These are phyloP conservation scores for Spea multiplicata DNA, from an alignment of 2,113 vertebrate genomes.

Conservation along the genomic window DNA sequence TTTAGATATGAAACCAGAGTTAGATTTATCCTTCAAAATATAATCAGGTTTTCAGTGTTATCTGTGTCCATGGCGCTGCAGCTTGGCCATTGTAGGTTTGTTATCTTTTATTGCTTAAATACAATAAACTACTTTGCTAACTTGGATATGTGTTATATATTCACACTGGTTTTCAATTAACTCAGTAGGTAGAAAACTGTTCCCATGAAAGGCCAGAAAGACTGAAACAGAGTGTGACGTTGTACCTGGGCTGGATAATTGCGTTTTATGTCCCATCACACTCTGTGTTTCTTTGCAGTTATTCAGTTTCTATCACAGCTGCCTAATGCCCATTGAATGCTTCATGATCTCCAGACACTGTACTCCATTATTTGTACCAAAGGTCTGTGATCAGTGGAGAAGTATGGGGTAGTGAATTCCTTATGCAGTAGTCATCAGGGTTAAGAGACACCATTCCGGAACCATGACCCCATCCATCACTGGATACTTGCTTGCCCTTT, in stretches of 20 bases:
- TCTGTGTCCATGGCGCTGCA: no score
- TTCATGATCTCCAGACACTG: constrained; percentile 27
- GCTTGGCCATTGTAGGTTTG: no score
- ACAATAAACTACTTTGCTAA: no score
- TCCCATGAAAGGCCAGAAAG: not conserved
- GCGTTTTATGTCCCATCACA: not conserved
- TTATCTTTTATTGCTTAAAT: no score
- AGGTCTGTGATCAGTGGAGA: constrained; percentile 14
- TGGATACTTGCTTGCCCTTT: constrained; percentile 32
- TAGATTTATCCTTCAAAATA: no score
- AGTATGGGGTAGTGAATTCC: constrained; percentile 22
- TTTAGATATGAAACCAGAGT: no score
- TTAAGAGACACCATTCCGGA: constrained; percentile 32
- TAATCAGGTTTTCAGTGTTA: no score
- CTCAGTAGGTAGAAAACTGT: no score
- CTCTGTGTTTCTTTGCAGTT: not conserved
- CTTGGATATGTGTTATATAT: no score
- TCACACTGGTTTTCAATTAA: no score
- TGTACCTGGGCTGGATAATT: not conserved
- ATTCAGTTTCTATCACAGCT: constrained; percentile 15
- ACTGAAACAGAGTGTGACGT: not conserved
- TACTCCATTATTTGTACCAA: constrained; percentile 37
- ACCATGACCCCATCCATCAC: constrained; percentile 38
- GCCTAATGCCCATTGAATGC: constrained; percentile 14
- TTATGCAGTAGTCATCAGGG: constrained; percentile 30